A percentile compares a stretch with the other conserved stretches of the same genome.
phyloP scores from a whole-genome alignment of 2,113 vertebrate genomes.

The Physeter macrocephalus region DNA sequence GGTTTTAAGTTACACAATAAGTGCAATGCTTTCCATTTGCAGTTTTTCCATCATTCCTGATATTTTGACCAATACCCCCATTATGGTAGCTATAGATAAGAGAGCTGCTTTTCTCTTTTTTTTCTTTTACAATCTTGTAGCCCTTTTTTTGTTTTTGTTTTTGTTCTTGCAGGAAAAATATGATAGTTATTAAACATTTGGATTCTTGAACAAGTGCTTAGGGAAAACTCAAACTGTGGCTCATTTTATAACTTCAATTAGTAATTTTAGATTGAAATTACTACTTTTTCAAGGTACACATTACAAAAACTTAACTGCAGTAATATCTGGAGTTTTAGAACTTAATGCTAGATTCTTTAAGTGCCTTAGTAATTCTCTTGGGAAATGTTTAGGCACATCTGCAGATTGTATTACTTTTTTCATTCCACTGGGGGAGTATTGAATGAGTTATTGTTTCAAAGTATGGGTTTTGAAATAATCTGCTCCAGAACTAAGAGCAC shows the following conservation, averaged over 20 bases:
- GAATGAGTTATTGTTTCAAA: conserved; percentile 24
- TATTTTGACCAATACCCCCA: not conserved
- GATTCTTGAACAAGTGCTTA: not conserved
- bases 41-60: not conserved
- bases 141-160: not conserved
- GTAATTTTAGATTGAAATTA: conserved; percentile 2
- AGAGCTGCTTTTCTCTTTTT: not conserved
- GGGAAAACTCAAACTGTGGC: not conserved
- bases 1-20: not conserved
- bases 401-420: conserved; percentile 22
- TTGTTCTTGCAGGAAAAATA: not conserved
- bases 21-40: not conserved
- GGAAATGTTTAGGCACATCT: not conserved
- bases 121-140: not conserved
- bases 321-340: conserved; percentile 24
- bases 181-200: not conserved
- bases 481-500: conserved; percentile 24
- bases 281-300: not conserved
- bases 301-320: not conserved
- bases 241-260: not conserved
- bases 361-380: not conserved
- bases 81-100: not conserved
- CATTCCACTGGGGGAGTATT: not conserved
- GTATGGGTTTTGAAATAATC: not conserved
- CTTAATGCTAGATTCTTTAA: not conserved